Evolutionary conservation across 2,888 invertebrate genomes (phyloP), one percentile per base, ranked within the genome.

Genomic region (Serrognathus titanus): DNA sequence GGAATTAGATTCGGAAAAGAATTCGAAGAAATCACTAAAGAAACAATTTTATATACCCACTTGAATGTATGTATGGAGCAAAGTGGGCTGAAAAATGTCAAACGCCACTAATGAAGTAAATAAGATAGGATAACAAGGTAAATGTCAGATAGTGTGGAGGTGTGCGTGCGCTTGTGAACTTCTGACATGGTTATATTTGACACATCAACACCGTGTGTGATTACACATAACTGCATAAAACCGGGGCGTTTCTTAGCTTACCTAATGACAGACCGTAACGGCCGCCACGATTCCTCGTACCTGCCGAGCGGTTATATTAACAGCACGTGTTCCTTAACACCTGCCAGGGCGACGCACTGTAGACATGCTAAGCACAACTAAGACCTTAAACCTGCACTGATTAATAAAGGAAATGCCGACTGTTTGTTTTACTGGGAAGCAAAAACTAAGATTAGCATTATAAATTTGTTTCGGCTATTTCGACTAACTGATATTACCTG

Each of bases 191-290:
- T 65, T 31, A 63, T 67, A 69, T 70, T 71, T 71, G 69, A 71
- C 71, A 71, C 69, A 70, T 70, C 67, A 68, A 66, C 69, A 65
- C 66, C 65, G 61, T 63, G 64, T 67, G 68, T 67, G 68, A 69
- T 71, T 69, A 69, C 65, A 67, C 65, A 64, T 66, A 69, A 69
- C 62, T 68, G 69, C 66, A 70, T 70, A 70, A 69, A 70, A 70
- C 66, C 64, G 63, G 71, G 71, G 71, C 69, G 70, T 70, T 70
- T 69, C 69, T 71, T 71, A 66, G 62, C 61, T 65, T 62, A 62
- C 63, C 66, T 71, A 71, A 71, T 71, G 66, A 71, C 68, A 71
- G 71, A 66, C 66, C 66, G 62, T 62, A 60, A 62, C 59, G 58
- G 62, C 66, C 66, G 65, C 66, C 64, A 48, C 38, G 13, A 37